Percentiles rank a stretch among this genome's conserved stretches.
Evolutionary conservation across 2,888 invertebrate genomes (phyloP).

Genomic region (Agonum fuliginosum): DNA sequence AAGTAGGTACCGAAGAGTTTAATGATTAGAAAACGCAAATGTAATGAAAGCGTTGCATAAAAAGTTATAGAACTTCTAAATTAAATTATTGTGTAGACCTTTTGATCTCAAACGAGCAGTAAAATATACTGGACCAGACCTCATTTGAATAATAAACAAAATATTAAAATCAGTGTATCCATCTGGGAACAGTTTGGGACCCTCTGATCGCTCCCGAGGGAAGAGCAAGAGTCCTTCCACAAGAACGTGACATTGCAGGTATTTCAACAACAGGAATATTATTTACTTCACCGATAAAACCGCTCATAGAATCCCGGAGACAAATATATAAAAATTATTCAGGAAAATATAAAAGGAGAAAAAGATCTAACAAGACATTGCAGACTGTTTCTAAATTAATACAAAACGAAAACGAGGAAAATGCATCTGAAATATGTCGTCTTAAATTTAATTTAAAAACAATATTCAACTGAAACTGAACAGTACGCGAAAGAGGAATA

Average conservation of each 20-base stretch:
- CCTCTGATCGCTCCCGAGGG: conserved; percentile 10
- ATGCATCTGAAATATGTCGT: conserved; percentile 27
- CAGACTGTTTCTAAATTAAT: neutral
- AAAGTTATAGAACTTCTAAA: too few species aligned
- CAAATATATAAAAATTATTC: conserved; percentile 73
- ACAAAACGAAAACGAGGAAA: neutral
- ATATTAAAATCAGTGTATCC: conserved; percentile 5
- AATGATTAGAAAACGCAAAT: too few species aligned
- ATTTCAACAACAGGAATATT: conserved; percentile 43
- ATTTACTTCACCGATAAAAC: conserved; percentile 73
- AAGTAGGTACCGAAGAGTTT: too few species aligned
- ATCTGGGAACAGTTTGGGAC: conserved; percentile 8
- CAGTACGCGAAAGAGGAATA: conserved; percentile 6
- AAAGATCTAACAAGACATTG: neutral
- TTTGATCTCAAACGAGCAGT: neutral
- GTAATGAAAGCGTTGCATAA: too few species aligned
- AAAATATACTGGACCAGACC: neutral
- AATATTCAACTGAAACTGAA: conserved; percentile 30
- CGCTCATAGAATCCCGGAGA: conserved; percentile 71
- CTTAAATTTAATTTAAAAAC: conserved; percentile 55
- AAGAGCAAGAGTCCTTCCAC: conserved; percentile 28
- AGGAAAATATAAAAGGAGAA: conserved; percentile 67
- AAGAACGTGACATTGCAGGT: neutral
- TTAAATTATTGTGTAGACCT: too few species aligned
- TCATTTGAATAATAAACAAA: conserved; percentile 13